phyloP scores from a whole-genome alignment of 2,888 invertebrate species.

The Acronicta aceris region DNA sequence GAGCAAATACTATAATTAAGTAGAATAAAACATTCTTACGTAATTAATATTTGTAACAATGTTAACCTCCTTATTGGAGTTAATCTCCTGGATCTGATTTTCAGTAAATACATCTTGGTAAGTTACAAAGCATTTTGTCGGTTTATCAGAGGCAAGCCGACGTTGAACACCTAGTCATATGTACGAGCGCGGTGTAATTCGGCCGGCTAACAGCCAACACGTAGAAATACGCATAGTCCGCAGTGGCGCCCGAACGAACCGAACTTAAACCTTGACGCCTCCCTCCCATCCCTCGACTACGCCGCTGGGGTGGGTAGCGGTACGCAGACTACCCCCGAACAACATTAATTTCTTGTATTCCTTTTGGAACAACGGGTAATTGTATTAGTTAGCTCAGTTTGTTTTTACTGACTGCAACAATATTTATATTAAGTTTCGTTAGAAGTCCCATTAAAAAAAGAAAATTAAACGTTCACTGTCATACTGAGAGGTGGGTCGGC shows the following conservation, averaged over 20 bases:
- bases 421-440: constrained; percentile 34
- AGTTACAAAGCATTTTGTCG: constrained; percentile 40
- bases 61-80: not conserved
- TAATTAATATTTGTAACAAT: not conserved
- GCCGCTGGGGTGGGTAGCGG: constrained; percentile 1
- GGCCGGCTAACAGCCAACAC: constrained; percentile 64
- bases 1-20: not conserved
- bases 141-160: constrained; percentile 30
- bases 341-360: constrained; percentile 73
- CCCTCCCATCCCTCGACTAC: constrained; percentile 49
- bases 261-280: constrained; percentile 72
- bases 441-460: too few relatives aligned
- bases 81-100: constrained; percentile 11
- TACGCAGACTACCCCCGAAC: constrained; percentile 51
- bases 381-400: constrained; percentile 55
- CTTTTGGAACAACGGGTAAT: constrained; percentile 66
- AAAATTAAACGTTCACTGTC: too few relatives aligned
- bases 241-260: constrained; percentile 76
- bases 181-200: constrained; percentile 56
- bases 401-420: constrained; percentile 55
- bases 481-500: too few relatives aligned
- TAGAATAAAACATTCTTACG: not conserved
- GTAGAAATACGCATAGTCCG: constrained; percentile 83
- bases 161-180: constrained; percentile 27
- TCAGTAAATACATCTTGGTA: constrained; percentile 27